phyloP scores from a whole-genome alignment of 1,140 invertebrate species.

The Archivesica marissinica region DNA sequence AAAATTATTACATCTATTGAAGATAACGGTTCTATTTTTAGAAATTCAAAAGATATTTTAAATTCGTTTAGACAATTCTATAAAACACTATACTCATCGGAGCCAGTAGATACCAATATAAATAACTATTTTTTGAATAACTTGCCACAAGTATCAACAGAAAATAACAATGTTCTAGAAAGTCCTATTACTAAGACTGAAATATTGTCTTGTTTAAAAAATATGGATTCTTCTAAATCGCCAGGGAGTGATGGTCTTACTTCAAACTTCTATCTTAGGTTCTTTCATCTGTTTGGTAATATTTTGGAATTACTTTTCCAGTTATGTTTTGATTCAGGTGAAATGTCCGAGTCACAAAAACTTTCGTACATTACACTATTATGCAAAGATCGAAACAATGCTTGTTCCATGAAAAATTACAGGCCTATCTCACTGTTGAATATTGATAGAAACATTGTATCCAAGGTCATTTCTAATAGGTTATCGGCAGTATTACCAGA shows the following conservation, averaged over 20 bases:
- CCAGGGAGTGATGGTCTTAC: too few species aligned
- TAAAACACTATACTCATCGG: slow-evolving; percentile 59
- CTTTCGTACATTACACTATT: slow-evolving; percentile 62
- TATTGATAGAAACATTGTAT: too few species aligned
- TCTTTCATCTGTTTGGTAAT: too few species aligned
- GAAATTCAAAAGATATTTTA: too few species aligned
- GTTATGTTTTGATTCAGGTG: slow-evolving; percentile 45
- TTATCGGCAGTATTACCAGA: slow-evolving; percentile 56
- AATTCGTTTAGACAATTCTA: too few species aligned
- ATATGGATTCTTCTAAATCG: slow-evolving; percentile 62
- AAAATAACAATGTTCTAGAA: slow-evolving; percentile 40
- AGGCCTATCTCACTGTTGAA: too few species aligned
- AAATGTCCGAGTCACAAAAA: slow-evolving; percentile 57
- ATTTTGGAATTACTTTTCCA: slow-evolving; percentile 40
- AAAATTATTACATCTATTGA: too few species aligned
- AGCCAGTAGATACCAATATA: slow-evolving; percentile 60
- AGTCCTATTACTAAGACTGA: slow-evolving; percentile 48
- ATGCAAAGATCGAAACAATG: slow-evolving; percentile 63
- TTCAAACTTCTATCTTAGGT: too few species aligned
- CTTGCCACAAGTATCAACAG: slow-evolving; percentile 48
- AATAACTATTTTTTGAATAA: too few species aligned
- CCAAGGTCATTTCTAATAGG: too few species aligned
- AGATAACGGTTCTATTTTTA: too few species aligned
- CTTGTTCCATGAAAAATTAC: slow-evolving; percentile 59
- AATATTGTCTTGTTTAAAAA: slow-evolving; percentile 38